Evolutionary conservation across 2,797 vertebrate genomes (phyloP), one percentile per base, ranked within the genome.

Genomic region (Sylvia borin): DNA sequence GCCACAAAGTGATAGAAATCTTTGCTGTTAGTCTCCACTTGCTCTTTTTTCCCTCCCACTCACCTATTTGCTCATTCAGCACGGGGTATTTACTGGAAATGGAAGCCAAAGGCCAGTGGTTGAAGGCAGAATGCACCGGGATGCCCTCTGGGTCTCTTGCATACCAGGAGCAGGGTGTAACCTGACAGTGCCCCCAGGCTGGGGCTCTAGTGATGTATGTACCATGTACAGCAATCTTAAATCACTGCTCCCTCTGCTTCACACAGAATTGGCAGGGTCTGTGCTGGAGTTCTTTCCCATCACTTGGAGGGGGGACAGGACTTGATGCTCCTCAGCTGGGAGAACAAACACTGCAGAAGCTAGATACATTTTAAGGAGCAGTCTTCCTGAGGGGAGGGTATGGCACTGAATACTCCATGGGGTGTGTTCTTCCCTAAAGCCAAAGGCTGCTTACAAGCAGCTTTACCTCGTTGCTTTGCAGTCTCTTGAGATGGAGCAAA

Each of bases 71-170:
- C 89, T 94, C 75, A 50, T 90, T 87, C 68, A 91, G 83, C 36
- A 9, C 40, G 43, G 91, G 60, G 54, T 92, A 81, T 95, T 96
- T 84, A 68, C 67, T 86, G 60, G 65, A 91, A 94, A 93, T 60
- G 95, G 94, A 96, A 96, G 96, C 93, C 94, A 90, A 86, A 95
- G 95, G 91, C 80, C 89, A 90, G 95, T 94, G 91, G 57, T 94
- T 87, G 93, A 94, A 91, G 93, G 92, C 66, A 96, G 70, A 92
- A 87, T 51, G 36, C 90, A 70, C 84, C 79, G 87, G 85, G 61
- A 58, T 94, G 91, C 95, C 92, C 85, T 87, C 50, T 71, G 61
- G 97, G 81, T 87, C 83, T 93, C 66, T 53, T 85, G 86, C 97
- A 96, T 97, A 95, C 96, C 93, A 61, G 19, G 62, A 78, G 51